Percentiles rank a stretch among this genome's conserved stretches.
Conservation (phyloP, 2,888 invertebrate species). For the Drosophila yooni region DNA sequence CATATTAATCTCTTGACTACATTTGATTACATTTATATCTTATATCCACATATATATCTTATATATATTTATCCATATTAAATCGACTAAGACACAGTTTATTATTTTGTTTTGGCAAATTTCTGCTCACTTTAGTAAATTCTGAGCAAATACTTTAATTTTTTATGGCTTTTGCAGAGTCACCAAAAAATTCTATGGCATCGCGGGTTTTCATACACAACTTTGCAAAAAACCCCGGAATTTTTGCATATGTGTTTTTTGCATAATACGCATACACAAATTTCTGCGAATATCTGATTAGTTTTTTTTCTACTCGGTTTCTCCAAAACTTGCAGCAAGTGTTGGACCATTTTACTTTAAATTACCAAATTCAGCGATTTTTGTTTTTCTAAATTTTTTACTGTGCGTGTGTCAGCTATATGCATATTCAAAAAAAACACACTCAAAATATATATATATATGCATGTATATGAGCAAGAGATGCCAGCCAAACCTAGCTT, state of each 20-base stretch:
- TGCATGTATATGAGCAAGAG: not conserved
- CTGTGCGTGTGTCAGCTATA: not conserved
- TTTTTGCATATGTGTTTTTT: not conserved
- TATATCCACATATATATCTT: not conserved
- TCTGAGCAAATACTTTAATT: not conserved
- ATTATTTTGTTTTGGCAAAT: not conserved
- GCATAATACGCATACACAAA: not conserved
- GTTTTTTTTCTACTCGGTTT: not conserved
- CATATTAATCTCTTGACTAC: too few species aligned
- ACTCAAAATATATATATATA: not conserved
- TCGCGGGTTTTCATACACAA: not conserved
- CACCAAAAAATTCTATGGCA: not conserved
- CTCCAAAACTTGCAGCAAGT: not conserved
- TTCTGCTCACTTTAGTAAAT: not conserved
- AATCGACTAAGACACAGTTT: not conserved
- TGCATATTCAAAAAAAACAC: not conserved
- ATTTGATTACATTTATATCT: not conserved
- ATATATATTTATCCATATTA: not conserved
- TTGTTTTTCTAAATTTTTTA: not conserved
- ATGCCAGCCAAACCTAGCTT: not conserved
- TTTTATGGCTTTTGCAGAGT: not conserved
- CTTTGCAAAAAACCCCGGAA: not conserved
- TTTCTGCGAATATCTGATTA: not conserved
- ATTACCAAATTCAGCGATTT: not conserved
- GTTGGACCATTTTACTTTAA: not conserved